Conservation (phyloP, 2,888 invertebrate species). For the Argyresthia albistria region DNA sequence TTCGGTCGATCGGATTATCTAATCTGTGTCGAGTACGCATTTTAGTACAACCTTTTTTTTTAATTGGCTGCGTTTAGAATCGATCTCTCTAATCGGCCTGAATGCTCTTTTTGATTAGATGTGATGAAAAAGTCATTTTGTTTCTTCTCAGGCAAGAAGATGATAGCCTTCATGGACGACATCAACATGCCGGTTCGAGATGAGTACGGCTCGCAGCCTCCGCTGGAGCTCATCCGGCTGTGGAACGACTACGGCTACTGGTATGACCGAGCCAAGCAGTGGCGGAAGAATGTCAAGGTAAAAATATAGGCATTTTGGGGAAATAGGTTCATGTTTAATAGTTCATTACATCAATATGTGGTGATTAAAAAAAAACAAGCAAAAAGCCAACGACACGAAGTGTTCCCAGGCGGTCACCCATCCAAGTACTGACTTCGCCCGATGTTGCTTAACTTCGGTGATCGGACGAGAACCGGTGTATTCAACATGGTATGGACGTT, state of each 20-base stretch:
- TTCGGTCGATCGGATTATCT: too few species aligned
- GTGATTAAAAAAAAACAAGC: too few species aligned
- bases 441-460: slow-evolving; percentile 44
- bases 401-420: slow-evolving; percentile 23
- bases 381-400: slow-evolving; percentile 16
- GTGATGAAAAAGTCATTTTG: not conserved
- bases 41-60: too few species aligned
- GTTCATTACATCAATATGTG: too few species aligned
- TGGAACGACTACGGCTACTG: slow-evolving; percentile 94
- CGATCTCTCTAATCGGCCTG: too few species aligned
- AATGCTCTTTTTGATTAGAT: too few species aligned
- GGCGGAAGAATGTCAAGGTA: slow-evolving; percentile 81
- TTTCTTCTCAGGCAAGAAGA: slow-evolving; percentile 71
- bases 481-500: slow-evolving; percentile 51
- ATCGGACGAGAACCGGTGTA: slow-evolving; percentile 44
- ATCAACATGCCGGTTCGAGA: slow-evolving; percentile 95
- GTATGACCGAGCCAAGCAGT: slow-evolving; percentile 88
- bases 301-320: not conserved
- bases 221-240: slow-evolving; percentile 85
- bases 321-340: too few species aligned
- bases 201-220: slow-evolving; percentile 90
- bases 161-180: slow-evolving; percentile 92
- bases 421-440: slow-evolving; percentile 27
- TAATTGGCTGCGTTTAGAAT: too few species aligned
- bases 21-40: too few species aligned